Evolutionary conservation across 1,140 invertebrate genomes (phyloP).

Genomic region (Aphis gossypii): DNA sequence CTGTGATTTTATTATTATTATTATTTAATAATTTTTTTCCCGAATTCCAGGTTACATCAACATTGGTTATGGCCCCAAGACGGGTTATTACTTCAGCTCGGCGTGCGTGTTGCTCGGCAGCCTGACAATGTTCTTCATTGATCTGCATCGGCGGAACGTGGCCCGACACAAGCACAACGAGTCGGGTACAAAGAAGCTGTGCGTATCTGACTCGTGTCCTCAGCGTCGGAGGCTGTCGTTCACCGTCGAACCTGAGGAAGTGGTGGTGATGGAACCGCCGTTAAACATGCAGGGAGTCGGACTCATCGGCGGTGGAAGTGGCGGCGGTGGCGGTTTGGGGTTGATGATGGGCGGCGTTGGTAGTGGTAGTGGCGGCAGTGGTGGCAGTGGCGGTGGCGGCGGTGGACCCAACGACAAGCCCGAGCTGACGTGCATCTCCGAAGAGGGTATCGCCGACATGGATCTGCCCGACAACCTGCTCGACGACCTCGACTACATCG

Average conservation of each 20-base stretch:
- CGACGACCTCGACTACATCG: constrained; percentile 81
- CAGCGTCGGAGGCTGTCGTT: constrained; percentile 70
- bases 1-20: not conserved
- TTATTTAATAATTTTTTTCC: not conserved
- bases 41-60: constrained; percentile 77
- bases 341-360: constrained; percentile 65
- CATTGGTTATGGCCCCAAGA: constrained; percentile 74
- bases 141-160: constrained; percentile 76
- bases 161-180: constrained; percentile 73
- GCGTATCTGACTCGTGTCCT: constrained; percentile 69
- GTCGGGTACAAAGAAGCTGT: constrained; percentile 69
- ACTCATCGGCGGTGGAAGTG: constrained; percentile 84
- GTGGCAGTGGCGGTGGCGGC: constrained; percentile 82
- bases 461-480: constrained; percentile 82
- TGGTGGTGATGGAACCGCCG: constrained; percentile 63
- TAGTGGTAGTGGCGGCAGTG: constrained; percentile 65
- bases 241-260: constrained; percentile 69
- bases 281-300: constrained; percentile 70
- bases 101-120: constrained; percentile 78
- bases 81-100: constrained; percentile 84
- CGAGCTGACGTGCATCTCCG: constrained; percentile 86
- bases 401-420: constrained; percentile 67
- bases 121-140: constrained; percentile 79
- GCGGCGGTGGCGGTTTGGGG: constrained; percentile 77
- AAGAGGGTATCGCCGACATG: constrained; percentile 84